These are phyloP conservation scores for Meloidogyne chitwoodi DNA, from an alignment of 1,140 invertebrate species.

Conservation along the genomic window DNA sequence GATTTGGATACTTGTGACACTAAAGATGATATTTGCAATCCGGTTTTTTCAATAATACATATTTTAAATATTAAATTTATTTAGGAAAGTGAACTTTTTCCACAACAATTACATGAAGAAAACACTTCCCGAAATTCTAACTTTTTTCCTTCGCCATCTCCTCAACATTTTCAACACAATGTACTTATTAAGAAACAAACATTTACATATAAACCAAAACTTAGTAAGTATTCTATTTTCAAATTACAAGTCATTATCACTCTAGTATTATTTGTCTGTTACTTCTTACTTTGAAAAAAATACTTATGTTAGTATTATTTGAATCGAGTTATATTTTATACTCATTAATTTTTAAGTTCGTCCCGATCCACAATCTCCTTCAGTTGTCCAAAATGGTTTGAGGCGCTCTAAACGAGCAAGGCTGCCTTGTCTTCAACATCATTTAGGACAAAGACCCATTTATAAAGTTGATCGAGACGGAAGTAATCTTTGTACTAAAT, in stretches of 20 bases:
- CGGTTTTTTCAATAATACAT: constrained; percentile 1
- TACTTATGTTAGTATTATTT: too few relatives aligned
- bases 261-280: too few relatives aligned
- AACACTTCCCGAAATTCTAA: neutral
- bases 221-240: neutral
- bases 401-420: constrained; percentile 18
- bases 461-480: constrained; percentile 17
- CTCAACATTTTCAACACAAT: constrained; percentile 9
- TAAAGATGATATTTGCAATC: constrained; percentile 42
- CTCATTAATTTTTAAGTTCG: constrained; percentile 5
- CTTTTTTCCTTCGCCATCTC: neutral
- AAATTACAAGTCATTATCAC: too few relatives aligned
- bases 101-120: neutral
- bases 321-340: too few relatives aligned
- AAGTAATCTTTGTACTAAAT: constrained; percentile 7
- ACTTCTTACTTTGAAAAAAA: too few relatives aligned
- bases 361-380: constrained; percentile 16
- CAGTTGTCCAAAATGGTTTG: constrained; percentile 10
- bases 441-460: constrained; percentile 7
- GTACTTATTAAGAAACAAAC: neutral
- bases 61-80: neutral
- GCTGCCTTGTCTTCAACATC: constrained; percentile 7
- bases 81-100: constrained; percentile 41
- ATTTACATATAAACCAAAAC: constrained; percentile 1
- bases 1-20: constrained; percentile 56